A percentile compares a stretch with the other conserved stretches of the same genome.
Evolutionary conservation across 2,113 vertebrate species (phyloP).

Genomic region (Connochaetes taurinus): DNA sequence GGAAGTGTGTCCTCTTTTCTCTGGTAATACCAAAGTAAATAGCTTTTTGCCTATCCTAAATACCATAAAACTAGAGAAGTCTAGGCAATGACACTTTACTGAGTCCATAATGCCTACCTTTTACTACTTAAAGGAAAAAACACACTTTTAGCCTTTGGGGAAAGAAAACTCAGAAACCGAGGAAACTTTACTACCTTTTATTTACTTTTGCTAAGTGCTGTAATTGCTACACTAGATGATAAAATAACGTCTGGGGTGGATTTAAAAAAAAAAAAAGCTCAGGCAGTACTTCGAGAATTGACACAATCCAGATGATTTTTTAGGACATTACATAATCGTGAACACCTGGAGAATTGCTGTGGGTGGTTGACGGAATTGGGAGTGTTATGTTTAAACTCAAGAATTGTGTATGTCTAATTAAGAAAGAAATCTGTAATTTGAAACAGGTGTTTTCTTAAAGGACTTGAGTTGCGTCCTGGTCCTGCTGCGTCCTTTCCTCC

Average conservation of each 20-base stretch:
- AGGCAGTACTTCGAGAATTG: not conserved
- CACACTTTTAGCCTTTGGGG: not conserved
- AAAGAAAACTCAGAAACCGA: not conserved
- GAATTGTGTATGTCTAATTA: constrained; percentile 27
- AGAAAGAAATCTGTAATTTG: constrained; percentile 41
- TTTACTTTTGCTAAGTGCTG: not conserved
- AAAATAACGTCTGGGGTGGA: not conserved
- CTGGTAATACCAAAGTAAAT: not conserved
- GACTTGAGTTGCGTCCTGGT: not conserved
- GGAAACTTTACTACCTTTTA: not conserved
- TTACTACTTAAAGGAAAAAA: not conserved
- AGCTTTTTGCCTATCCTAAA: not conserved
- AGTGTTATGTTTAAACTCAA: constrained; percentile 49
- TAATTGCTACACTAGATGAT: not conserved
- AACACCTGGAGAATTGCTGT: constrained; percentile 45
- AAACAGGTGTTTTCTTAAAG: constrained; percentile 53
- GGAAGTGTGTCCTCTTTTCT: not conserved
- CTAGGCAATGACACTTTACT: not conserved
- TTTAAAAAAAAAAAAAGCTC: not conserved
- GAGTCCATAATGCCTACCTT: not conserved
- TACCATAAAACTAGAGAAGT: not conserved
- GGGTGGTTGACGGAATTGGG: not conserved
- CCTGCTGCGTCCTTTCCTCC: not conserved
- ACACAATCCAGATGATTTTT: constrained; percentile 51
- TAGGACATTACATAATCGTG: constrained; percentile 31